Evolutionary conservation across 2,113 vertebrate genomes (phyloP), one percentile per base, ranked within the genome.

Genomic region (Aleadryas rufinucha): DNA sequence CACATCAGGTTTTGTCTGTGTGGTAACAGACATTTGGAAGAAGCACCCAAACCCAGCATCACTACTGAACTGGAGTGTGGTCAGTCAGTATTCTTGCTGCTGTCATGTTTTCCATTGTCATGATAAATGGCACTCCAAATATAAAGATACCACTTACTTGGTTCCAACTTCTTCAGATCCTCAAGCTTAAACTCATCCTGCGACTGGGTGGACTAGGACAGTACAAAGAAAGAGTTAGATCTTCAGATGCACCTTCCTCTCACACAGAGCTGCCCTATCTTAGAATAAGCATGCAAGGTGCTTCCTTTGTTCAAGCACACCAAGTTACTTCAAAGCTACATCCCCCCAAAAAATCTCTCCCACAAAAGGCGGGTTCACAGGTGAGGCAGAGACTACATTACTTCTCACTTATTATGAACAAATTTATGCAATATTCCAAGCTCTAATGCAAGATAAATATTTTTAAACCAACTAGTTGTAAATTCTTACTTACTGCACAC

Each of bases 111-210:
- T 82, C 41, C 59, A 77, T 59, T 68, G 42, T 33, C 87, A 84
- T 9, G 37, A 81, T 27, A 84, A 84, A 66, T 7, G 30, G 41
- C 64, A 90, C 14, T 78, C 52, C 80, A 85, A 88, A 84, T 33
- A 86, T 45, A 42, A 89, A 61, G 60, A 74, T 54, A 95, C 95
- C 95, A 98, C 98, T 98, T 98, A 99, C 99, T 99, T 97, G 98
- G 98, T 97, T 99, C 99, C 98, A 99, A 96, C 97, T 99, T 99
- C 98, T 99, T 99, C 97, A 99, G 97, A 91, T 99, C 99, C 97
- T 99, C 99, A 88, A 99, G 98, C 94, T 99, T 99, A 98, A 99
- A 99, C 66, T 99, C 99, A 77, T 99, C 99, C 93, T 99, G 98
- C 17, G 98, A 98, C 90, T 99, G 99, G 53, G 99, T 98, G 95